A percentile compares a stretch with the other conserved stretches of the same genome.
These are phyloP conservation scores for Autographa gamma DNA, from an alignment of 2,888 invertebrate species.

Conservation along the genomic window DNA sequence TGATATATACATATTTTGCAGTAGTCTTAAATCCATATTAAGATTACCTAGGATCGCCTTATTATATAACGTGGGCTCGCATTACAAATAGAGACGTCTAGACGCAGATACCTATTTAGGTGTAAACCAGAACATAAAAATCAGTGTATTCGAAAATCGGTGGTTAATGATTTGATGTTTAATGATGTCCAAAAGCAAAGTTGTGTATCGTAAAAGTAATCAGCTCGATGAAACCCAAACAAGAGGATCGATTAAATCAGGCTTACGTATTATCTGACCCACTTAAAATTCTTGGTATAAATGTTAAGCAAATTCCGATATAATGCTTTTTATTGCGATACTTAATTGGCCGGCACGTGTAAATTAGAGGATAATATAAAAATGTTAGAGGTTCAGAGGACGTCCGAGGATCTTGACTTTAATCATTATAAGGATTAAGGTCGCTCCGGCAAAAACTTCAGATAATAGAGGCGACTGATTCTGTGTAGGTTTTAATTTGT, in stretches of 20 bases:
- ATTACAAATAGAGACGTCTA: neutral
- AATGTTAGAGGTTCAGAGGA: conserved; percentile 69
- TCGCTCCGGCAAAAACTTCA: conserved; percentile 68
- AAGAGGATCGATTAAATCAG: conserved; percentile 42
- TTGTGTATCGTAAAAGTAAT: conserved; percentile 26
- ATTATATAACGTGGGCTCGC: neutral
- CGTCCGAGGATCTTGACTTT: conserved; percentile 70
- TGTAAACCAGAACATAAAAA: neutral
- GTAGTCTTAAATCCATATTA: neutral
- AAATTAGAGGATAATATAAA: conserved; percentile 80
- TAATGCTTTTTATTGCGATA: conserved; percentile 73
- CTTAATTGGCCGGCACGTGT: conserved; percentile 81
- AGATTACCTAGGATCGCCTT: neutral
- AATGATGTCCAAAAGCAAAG: conserved; percentile 38
- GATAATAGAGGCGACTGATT: conserved; percentile 60
- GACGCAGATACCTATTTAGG: neutral
- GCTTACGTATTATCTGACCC: conserved; percentile 56
- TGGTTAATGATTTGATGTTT: conserved; percentile 40
- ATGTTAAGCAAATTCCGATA: conserved; percentile 70
- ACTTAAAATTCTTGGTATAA: conserved; percentile 64
- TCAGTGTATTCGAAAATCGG: neutral
- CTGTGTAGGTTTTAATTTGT: conserved; percentile 59
- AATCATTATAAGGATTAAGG: conserved; percentile 74
- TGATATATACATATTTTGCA: neutral
- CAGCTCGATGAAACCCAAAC: conserved; percentile 29